A percentile compares a stretch with the other conserved stretches of the same genome.
Conservation (phyloP, 1,140 invertebrate species). For the Drosophila funebris region DNA sequence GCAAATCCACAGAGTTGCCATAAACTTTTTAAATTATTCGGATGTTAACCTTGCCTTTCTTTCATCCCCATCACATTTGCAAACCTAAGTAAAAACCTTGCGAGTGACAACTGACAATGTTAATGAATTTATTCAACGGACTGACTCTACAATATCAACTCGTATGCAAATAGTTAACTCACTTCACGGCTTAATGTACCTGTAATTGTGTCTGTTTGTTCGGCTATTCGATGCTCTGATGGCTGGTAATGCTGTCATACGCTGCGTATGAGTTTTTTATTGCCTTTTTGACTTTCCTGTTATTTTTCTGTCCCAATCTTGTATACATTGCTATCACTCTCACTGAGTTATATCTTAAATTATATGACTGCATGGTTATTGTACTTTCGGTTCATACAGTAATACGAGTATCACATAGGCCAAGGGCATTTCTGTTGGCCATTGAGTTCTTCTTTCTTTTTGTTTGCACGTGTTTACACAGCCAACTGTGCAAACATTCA, state of each 20-base stretch:
- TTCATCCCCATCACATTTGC: background rate
- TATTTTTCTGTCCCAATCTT: background rate
- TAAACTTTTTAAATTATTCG: constrained; percentile 28
- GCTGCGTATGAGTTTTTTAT: constrained; percentile 73
- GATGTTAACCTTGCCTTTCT: background rate
- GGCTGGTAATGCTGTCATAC: constrained; percentile 1
- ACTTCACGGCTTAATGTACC: constrained; percentile 49
- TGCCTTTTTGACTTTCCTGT: background rate
- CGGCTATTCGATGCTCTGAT: too few species aligned
- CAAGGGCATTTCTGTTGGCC: constrained; percentile 2
- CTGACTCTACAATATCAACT: background rate
- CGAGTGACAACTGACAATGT: constrained; percentile 5
- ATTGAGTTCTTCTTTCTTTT: background rate
- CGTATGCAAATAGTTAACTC: background rate
- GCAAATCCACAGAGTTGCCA: background rate
- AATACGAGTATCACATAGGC: constrained; percentile 1
- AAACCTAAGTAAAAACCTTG: background rate
- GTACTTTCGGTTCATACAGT: background rate
- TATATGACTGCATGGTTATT: background rate
- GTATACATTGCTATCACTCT: background rate
- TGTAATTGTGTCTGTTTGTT: background rate
- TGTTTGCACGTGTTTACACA: constrained; percentile 22
- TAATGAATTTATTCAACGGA: constrained; percentile 23
- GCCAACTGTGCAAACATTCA: constrained; percentile 38
- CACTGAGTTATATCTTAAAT: background rate